Base-by-base conservation (phyloP, 2,888 invertebrate genomes). In the Orthosia gracilis region DNA sequence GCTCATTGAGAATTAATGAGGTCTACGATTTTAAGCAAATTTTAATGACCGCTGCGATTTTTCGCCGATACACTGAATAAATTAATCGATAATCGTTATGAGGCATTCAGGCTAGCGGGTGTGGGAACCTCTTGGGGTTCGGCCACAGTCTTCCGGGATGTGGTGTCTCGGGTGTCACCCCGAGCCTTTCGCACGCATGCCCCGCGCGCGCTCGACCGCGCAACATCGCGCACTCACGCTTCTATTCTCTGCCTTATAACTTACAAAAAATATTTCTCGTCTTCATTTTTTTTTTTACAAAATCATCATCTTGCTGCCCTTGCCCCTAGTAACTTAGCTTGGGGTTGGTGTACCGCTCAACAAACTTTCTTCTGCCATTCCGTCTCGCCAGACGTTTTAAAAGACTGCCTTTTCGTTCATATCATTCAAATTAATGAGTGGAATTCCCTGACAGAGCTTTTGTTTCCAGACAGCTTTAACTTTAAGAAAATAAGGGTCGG, bases 61-160 rank as follows among this genome's bases (percentile, higher is more conserved):
- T 54, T 49, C 63, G 26, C 49, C 47, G 62, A 58, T 63, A 57
- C 23, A 18, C 40, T 55, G 26, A 55, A 64, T 57, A 52, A 68
- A 64, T 65, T 67, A 52, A 80, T 69, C 55, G 61, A 55, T 80
- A 61, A 69, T 82, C 59, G 72, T 78, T 82, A 77, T 82, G 61
- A 61, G 21, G 45, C 45, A 61, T 17, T 21, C 50, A 78, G 58
- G 61, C 21, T 45, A 55, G n/a, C 68, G 80, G 84, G 87, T 92
- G 94, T 94, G 94, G 92, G 93, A 94, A 94, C 92, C 85, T 71
- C 52, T 79, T 78, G 77, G 83, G 83, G 87, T 87, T 77, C 86
- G 83, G 93, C 94, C 94, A 88, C 94, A 96, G 89, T 92, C 93
- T 95, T 96, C 96, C 96, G 96, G 96, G 96, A 96, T 96, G 96